Percentiles rank a stretch among this genome's conserved stretches.
Conservation (phyloP, 2,888 invertebrate species). For the Pomacea canaliculata region DNA sequence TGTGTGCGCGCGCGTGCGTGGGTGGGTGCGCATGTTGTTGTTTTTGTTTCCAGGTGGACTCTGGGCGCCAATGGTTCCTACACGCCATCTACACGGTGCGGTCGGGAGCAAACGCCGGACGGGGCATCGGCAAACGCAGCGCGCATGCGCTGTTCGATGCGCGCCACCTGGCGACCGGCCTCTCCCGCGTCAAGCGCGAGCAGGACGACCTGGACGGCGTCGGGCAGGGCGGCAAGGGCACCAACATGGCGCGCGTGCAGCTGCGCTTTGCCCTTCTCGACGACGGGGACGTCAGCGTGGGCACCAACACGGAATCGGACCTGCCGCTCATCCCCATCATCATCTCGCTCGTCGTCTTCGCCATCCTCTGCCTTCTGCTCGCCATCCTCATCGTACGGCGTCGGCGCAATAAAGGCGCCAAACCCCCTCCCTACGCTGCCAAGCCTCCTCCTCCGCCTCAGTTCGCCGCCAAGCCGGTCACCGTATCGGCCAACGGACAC, state of each 20-base stretch:
- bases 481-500: constrained; percentile 45
- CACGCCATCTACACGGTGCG: constrained; percentile 60
- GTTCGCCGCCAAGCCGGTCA: constrained; percentile 48
- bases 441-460: too few relatives aligned
- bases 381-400: constrained; percentile 47
- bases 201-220: constrained; percentile 42
- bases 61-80: constrained; percentile 62
- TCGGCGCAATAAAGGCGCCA: constrained; percentile 50
- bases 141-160: constrained; percentile 8
- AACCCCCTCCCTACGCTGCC: constrained; percentile 38
- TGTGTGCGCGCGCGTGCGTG: too few relatives aligned
- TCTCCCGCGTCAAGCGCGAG: constrained; percentile 35
- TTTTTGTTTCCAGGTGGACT: constrained; percentile 49
- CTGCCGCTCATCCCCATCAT: constrained; percentile 50
- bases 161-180: background rate
- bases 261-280: constrained; percentile 38
- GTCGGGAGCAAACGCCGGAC: constrained; percentile 37
- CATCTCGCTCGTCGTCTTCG: constrained; percentile 46
- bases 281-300: constrained; percentile 39
- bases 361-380: constrained; percentile 45
- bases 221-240: constrained; percentile 52
- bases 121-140: constrained; percentile 40
- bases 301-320: constrained; percentile 37
- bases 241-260: constrained; percentile 56
- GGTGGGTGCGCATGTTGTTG: too few relatives aligned